Conservation (phyloP, 2,113 vertebrate genomes). For the Spea multiplicata region DNA sequence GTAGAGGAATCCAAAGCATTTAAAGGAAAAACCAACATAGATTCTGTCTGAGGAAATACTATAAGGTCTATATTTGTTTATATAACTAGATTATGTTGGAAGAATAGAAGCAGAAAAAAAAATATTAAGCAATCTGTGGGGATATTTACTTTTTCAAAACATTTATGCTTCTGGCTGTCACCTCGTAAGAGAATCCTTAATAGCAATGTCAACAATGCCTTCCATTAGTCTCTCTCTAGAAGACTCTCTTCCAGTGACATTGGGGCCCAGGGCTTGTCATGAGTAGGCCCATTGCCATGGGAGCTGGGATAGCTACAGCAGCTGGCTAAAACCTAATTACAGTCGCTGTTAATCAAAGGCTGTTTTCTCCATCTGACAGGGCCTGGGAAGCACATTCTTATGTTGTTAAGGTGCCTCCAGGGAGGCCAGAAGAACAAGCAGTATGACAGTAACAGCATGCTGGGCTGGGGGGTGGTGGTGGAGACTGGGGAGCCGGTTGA, state of each 20-base stretch:
- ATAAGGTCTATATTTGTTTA: background rate
- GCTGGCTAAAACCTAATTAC: slow-evolving; percentile 34
- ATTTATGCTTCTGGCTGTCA: slow-evolving; percentile 6
- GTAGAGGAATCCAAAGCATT: background rate
- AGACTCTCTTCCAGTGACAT: slow-evolving; percentile 34
- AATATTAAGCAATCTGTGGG: background rate
- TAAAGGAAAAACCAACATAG: no score
- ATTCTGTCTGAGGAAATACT: background rate
- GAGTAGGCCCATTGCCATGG: slow-evolving; percentile 35
- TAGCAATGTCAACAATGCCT: slow-evolving; percentile 12
- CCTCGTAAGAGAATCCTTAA: slow-evolving; percentile 21
- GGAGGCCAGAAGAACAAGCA: slow-evolving; percentile 42
- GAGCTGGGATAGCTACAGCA: slow-evolving; percentile 39
- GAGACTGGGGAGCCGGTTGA: background rate
- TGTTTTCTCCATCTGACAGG: slow-evolving; percentile 48
- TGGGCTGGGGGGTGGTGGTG: slow-evolving; percentile 12
- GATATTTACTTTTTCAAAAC: slow-evolving; percentile 2
- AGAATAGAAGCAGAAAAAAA: background rate
- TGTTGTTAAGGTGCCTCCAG: slow-evolving; percentile 47
- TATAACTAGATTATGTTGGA: background rate
- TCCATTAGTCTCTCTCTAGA: slow-evolving; percentile 34
- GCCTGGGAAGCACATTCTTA: slow-evolving; percentile 47
- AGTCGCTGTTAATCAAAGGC: slow-evolving; percentile 46
- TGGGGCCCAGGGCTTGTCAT: slow-evolving; percentile 21
- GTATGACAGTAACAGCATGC: slow-evolving; percentile 47